Evolutionary conservation across 2,888 invertebrate species (phyloP).

Genomic region (Cordilura impudica): DNA sequence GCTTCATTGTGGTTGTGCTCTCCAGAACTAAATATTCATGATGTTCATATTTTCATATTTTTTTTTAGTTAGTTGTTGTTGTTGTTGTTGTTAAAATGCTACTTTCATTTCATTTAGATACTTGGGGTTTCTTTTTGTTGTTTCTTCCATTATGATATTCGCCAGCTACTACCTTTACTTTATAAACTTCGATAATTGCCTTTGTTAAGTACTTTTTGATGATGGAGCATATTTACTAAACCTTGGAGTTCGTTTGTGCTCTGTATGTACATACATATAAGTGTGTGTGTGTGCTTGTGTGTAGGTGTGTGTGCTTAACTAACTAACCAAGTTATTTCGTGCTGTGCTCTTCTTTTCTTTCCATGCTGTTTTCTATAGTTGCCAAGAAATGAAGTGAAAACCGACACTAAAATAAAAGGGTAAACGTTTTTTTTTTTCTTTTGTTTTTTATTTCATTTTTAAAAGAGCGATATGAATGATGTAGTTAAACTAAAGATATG

Average conservation of each 20-base stretch:
- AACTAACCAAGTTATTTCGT: background rate
- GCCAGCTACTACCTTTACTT: conserved; percentile 64
- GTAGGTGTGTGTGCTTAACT: background rate
- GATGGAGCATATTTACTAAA: conserved; percentile 65
- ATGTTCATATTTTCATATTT: conserved; percentile 33
- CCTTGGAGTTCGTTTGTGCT: background rate
- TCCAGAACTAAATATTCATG: conserved; percentile 17
- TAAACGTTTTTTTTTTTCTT: conserved; percentile 1
- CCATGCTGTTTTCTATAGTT: background rate
- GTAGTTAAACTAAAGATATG: conserved; percentile 2
- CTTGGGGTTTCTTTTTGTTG: conserved; percentile 12
- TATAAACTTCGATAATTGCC: conserved; percentile 71
- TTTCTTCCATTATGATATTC: conserved; percentile 28
- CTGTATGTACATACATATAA: no score
- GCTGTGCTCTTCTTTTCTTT: background rate
- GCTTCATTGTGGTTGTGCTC: background rate
- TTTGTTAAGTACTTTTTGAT: conserved; percentile 70
- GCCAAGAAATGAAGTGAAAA: conserved; percentile 11
- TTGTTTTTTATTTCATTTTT: background rate
- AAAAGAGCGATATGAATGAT: background rate
- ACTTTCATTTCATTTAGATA: conserved; percentile 34
- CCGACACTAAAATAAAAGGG: conserved; percentile 14
- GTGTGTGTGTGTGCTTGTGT: background rate
- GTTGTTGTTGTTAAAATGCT: background rate
- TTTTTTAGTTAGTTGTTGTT: background rate